Evolutionary conservation across 1,140 invertebrate genomes (phyloP), one percentile per base, ranked within the genome.

Genomic region (Trichonephila inaurata): DNA sequence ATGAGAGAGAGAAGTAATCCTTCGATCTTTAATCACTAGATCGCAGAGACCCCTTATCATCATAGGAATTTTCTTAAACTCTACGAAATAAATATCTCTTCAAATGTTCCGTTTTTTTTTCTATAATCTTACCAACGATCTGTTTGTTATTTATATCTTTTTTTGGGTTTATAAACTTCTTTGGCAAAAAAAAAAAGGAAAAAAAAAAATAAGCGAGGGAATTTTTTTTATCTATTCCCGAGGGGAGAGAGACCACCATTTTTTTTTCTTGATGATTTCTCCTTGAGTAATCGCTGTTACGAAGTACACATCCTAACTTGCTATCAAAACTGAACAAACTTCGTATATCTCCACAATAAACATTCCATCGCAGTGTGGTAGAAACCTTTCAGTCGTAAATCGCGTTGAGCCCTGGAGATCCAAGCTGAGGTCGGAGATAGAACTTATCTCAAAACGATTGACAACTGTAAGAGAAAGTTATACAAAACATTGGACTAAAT

Each of bases 401-500:
- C 12, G 33, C 72, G 16, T 18, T 77, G 6, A 1, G 28, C 28
- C 28, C 21, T 1, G 5, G 18, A 33, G 18, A 85, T 21, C 82
- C 16, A 21, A 24, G 8, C n/a, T 14, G 44, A 82, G 33, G 6
- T 82, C 28, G 4, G 72, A 33, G 72, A 77, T 44, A 82, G 16
- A 16, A 16, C 14, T 16, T 83, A 83, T 58, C 40, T 83, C n/a
- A 16, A 51, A 83, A 83, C 19, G 33, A 44, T 83, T n/a, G 19
- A n/a, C 81, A 58, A 83, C 40, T 58, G 40, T n/a, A 83, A 58
- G 81, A 51, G 44, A 24, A 83, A 58, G 40, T 83, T 83, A 83
- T 58, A 83, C n/a, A n/a, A 83, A 8, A 83, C 44, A 83, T 58
- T 83, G 40, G 40, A 58, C 40, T 60, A 85, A 85, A 85, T 85